Conservation (phyloP, 2,888 invertebrate species). For the Ormyrus labotus region DNA sequence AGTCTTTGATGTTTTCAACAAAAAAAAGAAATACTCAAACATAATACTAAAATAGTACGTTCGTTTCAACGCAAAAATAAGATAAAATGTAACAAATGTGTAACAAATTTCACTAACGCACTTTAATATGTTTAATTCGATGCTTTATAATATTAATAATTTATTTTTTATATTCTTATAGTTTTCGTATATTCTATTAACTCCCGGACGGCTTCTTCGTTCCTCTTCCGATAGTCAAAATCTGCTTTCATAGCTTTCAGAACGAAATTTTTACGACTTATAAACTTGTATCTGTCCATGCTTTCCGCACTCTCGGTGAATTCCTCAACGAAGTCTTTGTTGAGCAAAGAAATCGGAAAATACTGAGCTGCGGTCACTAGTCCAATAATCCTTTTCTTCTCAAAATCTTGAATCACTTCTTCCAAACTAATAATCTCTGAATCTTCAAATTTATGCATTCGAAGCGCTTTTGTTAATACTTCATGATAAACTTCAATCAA, state of each 20-base stretch:
- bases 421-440: neutral
- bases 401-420: neutral
- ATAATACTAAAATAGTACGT: no score
- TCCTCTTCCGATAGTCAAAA: neutral
- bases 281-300: constrained; percentile 1
- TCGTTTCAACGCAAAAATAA: no score
- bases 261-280: constrained; percentile 29
- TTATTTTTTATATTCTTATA: no score
- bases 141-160: no score
- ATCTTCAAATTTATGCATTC: neutral
- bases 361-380: constrained; percentile 8
- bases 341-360: constrained; percentile 33
- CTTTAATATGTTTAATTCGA: no score
- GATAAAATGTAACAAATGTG: no score
- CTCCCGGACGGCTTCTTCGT: constrained; percentile 17
- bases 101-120: no score
- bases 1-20: no score
- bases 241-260: constrained; percentile 14
- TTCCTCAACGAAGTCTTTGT: constrained; percentile 9
- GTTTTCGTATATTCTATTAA: constrained; percentile 13
- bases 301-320: neutral
- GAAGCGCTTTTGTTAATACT: neutral
- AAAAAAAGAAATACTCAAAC: no score
- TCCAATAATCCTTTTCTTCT: constrained; percentile 27
- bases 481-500: constrained; percentile 30